These are phyloP conservation scores for Meteorus cinctellus DNA, from an alignment of 2,888 invertebrate species.

Conservation along the genomic window DNA sequence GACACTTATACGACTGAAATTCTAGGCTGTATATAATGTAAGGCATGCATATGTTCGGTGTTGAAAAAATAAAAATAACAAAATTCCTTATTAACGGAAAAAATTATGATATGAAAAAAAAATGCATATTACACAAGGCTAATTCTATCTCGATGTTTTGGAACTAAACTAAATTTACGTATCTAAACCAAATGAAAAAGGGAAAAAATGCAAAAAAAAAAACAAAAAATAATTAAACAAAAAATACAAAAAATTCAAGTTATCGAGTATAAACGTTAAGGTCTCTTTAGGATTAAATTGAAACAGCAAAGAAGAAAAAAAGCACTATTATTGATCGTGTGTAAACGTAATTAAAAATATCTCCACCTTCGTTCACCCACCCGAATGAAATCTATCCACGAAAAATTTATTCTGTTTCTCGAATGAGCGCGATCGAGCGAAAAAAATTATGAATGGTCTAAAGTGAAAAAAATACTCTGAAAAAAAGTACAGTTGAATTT, in stretches of 20 bases:
- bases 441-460: constrained; percentile 15
- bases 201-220: constrained; percentile 45
- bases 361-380: constrained; percentile 40
- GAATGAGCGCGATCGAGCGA: constrained; percentile 43
- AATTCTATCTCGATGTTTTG: constrained; percentile 72
- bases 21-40: constrained; percentile 72
- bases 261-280: constrained; percentile 68
- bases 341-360: constrained; percentile 63
- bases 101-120: constrained; percentile 62
- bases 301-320: constrained; percentile 56
- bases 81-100: constrained; percentile 64
- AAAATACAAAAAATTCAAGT: constrained; percentile 56
- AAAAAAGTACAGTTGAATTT: background rate
- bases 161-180: constrained; percentile 70
- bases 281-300: constrained; percentile 68
- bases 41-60: constrained; percentile 73
- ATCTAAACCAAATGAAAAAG: constrained; percentile 62
- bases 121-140: constrained; percentile 68
- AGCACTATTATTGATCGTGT: constrained; percentile 69
- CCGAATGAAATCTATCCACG: constrained; percentile 43
- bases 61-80: constrained; percentile 62
- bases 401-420: constrained; percentile 40
- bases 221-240: constrained; percentile 14
- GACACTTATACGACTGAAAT: constrained; percentile 71
- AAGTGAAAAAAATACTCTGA: background rate